Evolutionary conservation across 37 sponge, comb jelly and placozoan species (phyloP).

Genomic region (Geodia barretti): DNA sequence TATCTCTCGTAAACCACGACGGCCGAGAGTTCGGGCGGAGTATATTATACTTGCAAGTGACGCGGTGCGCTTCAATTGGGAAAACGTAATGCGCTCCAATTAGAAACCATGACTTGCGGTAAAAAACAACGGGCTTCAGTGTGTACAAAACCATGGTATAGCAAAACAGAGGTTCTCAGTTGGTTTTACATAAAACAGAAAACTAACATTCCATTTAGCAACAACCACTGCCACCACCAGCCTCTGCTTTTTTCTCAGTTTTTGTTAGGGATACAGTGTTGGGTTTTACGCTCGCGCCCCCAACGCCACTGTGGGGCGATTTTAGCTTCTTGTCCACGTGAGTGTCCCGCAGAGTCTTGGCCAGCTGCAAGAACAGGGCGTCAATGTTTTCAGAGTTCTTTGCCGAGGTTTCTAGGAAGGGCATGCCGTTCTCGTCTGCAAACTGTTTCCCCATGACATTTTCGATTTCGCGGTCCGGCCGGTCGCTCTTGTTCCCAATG

Average conservation of each 20-base stretch:
- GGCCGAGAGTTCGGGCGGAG: no score
- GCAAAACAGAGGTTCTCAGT: neutral
- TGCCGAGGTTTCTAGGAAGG: constrained; percentile 91
- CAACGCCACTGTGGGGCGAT: constrained; percentile 10
- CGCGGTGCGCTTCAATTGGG: neutral
- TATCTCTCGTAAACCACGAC: no score
- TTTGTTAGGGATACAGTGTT: constrained; percentile 47
- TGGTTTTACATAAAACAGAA: neutral
- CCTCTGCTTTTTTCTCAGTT: constrained; percentile 8
- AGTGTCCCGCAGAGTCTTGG: constrained; percentile 64
- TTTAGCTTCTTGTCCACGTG: constrained; percentile 64
- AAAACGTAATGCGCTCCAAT: no score
- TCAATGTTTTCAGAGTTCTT: constrained; percentile 86
- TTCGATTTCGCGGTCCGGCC: constrained; percentile 68
- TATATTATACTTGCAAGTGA: no score
- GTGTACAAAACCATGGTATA: neutral
- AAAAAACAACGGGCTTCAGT: no score
- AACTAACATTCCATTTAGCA: constrained; percentile 3
- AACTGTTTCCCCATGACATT: constrained; percentile 61
- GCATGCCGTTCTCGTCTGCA: constrained; percentile 82
- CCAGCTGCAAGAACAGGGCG: constrained; percentile 75
- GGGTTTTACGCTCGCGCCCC: constrained; percentile 30
- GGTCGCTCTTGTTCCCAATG: constrained; percentile 94
- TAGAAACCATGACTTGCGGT: neutral
- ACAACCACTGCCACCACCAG: constrained; percentile 19